Evolutionary conservation across 1,140 invertebrate species (phyloP).

Genomic region (Caenorhabditis latens): DNA sequence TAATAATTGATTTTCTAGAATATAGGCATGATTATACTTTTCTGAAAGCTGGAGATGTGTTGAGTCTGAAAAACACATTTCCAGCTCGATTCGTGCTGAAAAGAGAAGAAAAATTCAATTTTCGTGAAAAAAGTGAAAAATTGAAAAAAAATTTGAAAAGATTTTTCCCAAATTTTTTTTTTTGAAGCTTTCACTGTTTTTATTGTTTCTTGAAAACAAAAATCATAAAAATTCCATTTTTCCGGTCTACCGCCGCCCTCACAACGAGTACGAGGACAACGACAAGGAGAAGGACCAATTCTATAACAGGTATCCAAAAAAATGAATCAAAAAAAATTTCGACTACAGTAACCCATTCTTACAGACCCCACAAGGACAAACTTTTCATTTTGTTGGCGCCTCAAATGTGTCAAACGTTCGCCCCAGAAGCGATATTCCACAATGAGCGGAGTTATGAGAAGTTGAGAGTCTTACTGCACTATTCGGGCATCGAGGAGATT

Average conservation of each 20-base stretch:
- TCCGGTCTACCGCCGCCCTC: neutral
- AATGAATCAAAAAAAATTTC: no score
- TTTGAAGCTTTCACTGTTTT: neutral
- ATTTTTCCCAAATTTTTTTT: neutral
- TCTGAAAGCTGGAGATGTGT: no score
- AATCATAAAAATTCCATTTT: neutral
- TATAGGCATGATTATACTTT: no score
- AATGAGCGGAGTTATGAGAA: slow-evolving; percentile 41
- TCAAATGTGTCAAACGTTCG: slow-evolving; percentile 24
- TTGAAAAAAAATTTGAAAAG: no score
- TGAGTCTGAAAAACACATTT: no score
- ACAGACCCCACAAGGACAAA: neutral
- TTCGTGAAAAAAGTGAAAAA: no score
- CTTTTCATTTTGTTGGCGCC: neutral
- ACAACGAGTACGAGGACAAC: neutral
- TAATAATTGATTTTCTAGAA: no score
- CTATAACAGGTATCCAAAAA: neutral
- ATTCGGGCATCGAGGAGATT: neutral
- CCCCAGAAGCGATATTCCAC: slow-evolving; percentile 22
- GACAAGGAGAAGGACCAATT: neutral
- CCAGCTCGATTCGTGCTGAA: no score
- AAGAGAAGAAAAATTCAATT: no score
- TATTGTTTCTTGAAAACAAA: no score
- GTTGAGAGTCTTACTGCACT: neutral
- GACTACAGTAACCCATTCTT: neutral